Evolutionary conservation across 2,888 invertebrate species (phyloP), one percentile per base, ranked within the genome.

Genomic region (Xanthorhoe spadicearia): DNA sequence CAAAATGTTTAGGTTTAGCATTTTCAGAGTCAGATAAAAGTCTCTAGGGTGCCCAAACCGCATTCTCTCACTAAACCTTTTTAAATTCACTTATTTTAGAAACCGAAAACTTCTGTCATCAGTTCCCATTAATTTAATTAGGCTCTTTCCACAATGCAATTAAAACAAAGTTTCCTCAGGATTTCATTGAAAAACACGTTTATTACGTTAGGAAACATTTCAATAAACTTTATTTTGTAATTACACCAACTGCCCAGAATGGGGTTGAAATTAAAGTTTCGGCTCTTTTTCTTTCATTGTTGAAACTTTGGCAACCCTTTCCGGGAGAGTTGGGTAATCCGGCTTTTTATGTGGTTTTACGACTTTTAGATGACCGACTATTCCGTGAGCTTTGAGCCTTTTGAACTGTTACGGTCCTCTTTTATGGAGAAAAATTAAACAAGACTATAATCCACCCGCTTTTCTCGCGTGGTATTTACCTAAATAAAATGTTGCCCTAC

Each of bases 191-290:
- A 68, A 72, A 74, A 72, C 68, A 68, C 61, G 64, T 68, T 68
- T 67, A 66, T 62, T 65, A 68, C 69, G 49, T 51, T 54, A 66
- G 64, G 66, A 69, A 74, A 68, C 68, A 63, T 64, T 69, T 74
- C 53, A 61, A 68, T 55, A 68, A 72, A 74, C 65, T 72, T 72
- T 69, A 67, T 67, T 58, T 61, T 68, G 68, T 72, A 71, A 72
- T 71, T 72, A 72, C 68, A 64, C 62, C 60, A 61, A 66, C 69
- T 71, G 68, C 64, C 65, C 59, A 65, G 64, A 72, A 69, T 61
- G 68, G 69, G 62, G 68, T 64, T 71, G 63, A 64, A 62, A 62
- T 35, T 49, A 67, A 71, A 71, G 56, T 69, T 65, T 58, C 23
- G 56, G 60, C 52, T 48, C 58, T 69, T 69, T 69, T 73, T 65